Percentiles rank a stretch among this genome's conserved stretches.
Conservation (phyloP, 2,888 invertebrate species). For the Cataglyphis cursor region DNA sequence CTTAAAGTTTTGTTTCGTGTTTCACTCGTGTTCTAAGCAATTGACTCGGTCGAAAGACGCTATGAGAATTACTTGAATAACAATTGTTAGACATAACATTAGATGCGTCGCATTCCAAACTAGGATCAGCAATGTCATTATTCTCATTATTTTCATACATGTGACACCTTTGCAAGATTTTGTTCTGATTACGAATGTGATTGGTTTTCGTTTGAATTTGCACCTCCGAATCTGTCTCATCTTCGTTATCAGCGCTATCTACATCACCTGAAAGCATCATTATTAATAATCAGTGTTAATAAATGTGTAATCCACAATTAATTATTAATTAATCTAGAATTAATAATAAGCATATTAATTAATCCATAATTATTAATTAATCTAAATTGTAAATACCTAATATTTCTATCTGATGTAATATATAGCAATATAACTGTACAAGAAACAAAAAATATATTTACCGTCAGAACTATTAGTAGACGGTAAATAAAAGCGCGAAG, state of each 20-base stretch:
- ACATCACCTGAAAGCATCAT: slow-evolving; percentile 90
- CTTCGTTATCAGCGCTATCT: slow-evolving; percentile 93
- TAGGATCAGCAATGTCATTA: slow-evolving; percentile 71
- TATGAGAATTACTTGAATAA: slow-evolving; percentile 81
- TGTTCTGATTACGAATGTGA: slow-evolving; percentile 67
- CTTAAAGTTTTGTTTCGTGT: slow-evolving; percentile 85
- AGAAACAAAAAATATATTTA: slow-evolving; percentile 78
- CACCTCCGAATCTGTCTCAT: slow-evolving; percentile 86
- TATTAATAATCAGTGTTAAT: background rate
- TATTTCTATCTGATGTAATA: background rate
- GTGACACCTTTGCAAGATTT: slow-evolving; percentile 74
- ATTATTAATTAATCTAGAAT: no score
- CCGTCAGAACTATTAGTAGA: slow-evolving; percentile 96
- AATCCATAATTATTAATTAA: background rate
- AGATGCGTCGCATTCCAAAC: slow-evolving; percentile 67
- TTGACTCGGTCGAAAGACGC: slow-evolving; percentile 81
- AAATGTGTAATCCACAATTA: background rate
- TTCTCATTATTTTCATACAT: slow-evolving; percentile 75
- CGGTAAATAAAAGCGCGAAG: slow-evolving; percentile 89
- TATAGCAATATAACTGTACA: background rate
- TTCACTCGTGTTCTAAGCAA: slow-evolving; percentile 83
- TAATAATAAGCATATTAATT: no score
- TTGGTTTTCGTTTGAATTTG: slow-evolving; percentile 78
- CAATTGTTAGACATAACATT: slow-evolving; percentile 75
- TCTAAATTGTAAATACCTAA: background rate